A percentile compares a stretch with the other conserved stretches of the same genome.
Conservation (phyloP, 2,797 vertebrate species). For the Antennarius maculatus region DNA sequence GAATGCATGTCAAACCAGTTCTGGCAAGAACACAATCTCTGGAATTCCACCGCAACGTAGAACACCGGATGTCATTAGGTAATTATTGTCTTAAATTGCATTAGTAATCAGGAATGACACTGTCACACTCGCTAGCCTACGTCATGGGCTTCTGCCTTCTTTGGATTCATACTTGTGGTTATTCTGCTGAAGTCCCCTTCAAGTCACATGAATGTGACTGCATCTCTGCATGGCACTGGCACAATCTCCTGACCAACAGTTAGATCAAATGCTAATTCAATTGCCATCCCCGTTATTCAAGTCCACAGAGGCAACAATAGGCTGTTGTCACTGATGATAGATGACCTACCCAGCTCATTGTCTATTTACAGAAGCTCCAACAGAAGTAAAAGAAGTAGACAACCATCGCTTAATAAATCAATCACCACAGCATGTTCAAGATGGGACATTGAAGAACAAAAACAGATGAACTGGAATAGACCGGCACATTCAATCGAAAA, state of each 20-base stretch:
- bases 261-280: slow-evolving; percentile 28
- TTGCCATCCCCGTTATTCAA: slow-evolving; percentile 12
- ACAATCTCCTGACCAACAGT: slow-evolving; percentile 36
- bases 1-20: slow-evolving; percentile 59
- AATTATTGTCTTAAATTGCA: slow-evolving; percentile 37
- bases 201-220: slow-evolving; percentile 30
- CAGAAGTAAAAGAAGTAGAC: slow-evolving; percentile 13
- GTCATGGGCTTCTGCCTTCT: slow-evolving; percentile 41
- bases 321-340: background rate
- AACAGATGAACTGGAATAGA: background rate
- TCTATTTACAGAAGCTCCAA: slow-evolving; percentile 23
- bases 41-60: slow-evolving; percentile 58
- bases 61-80: slow-evolving; percentile 43
- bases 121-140: slow-evolving; percentile 47
- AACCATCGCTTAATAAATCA: slow-evolving; percentile 15
- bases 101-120: slow-evolving; percentile 46
- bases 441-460: background rate
- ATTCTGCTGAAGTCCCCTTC: slow-evolving; percentile 9
- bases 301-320: background rate
- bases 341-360: slow-evolving; percentile 35
- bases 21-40: slow-evolving; percentile 54
- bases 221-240: slow-evolving; percentile 8
- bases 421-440: slow-evolving; percentile 9
- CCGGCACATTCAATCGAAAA: background rate
- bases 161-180: slow-evolving; percentile 46